phyloP scores from a whole-genome alignment of 1,140 invertebrate genomes.

The Glomeris maerens region DNA sequence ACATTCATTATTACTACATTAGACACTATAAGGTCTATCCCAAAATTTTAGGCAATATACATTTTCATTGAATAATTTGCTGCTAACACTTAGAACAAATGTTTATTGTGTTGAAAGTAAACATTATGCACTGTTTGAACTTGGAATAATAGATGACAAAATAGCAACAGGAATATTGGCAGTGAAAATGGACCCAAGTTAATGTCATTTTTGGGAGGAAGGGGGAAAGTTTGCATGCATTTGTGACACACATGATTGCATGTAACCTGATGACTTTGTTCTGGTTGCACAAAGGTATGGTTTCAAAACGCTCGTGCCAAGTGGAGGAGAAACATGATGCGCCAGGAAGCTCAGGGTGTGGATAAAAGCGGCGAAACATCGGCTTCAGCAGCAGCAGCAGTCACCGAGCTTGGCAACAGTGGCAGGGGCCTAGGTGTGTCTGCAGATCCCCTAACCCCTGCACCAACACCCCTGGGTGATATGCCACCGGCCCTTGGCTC shows the following conservation, averaged over 20 bases:
- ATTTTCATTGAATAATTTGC: no score
- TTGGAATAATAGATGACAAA: no score
- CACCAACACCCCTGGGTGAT: not conserved
- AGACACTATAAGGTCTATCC: not conserved
- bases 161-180: no score
- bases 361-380: slow-evolving; percentile 11
- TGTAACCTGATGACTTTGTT: slow-evolving; percentile 17
- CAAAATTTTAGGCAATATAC: no score
- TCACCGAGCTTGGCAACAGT: not conserved
- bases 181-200: not conserved
- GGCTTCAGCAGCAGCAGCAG: not conserved
- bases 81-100: no score
- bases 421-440: not conserved
- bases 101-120: no score
- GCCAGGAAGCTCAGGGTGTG: slow-evolving; percentile 50
- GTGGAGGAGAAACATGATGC: slow-evolving; percentile 83
- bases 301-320: slow-evolving; percentile 97
- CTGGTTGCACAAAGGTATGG: slow-evolving; percentile 68
- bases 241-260: slow-evolving; percentile 5
- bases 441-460: slow-evolving; percentile 3
- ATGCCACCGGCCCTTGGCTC: not conserved
- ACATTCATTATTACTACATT: no score
- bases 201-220: not conserved
- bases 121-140: no score
- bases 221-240: not conserved